Base-by-base conservation (phyloP, 2,797 vertebrate genomes). In the Dromococcyx pavoninus region DNA sequence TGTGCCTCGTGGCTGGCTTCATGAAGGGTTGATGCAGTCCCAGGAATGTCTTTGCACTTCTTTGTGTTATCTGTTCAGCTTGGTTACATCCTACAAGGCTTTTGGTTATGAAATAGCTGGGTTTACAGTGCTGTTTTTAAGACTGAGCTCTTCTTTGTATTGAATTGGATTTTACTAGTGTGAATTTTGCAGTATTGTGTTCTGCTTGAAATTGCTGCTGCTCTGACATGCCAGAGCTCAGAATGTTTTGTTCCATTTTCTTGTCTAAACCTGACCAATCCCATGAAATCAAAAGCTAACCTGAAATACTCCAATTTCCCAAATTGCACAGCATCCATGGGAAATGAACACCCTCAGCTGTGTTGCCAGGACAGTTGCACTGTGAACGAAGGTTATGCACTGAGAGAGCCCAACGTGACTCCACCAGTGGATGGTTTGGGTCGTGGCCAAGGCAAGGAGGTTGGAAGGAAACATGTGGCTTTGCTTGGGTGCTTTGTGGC, bases 401-500 rank as follows among this genome's bases (percentile, higher is more conserved):
- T 2, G 43, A 23, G 39, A 69, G 72, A 35, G 35, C 0, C 1
- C 79, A 58, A 5, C 32, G 0, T 7, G 9, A 11, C 22, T 50
- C 35, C 27, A 0, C 25, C 5, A 54, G 57, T n/a, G 58, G 27
- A 66, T 83, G 62, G 17, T 35, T 74, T 72, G 78, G 60, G 33
- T 21, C 56, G 32, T 0, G 1, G 60, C 85, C 86, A 37, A 22
- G 50, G 3, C 1, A 12, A 62, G 44, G 72, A 35, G 33, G 7
- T 50, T 58, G 79, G 84, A 41, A 94, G 70, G 74, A 46, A 89
- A 70, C 39, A 2, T 5, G 12, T 6, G 66, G 32, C 33, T 91
- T 91, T 17, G 4, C n/a, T 70, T 51, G 74, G 74, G 48, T 46
- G 37, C 66, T 94, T 62, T 94, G 90, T 72, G 85, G 69, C 79